phyloP scores from a whole-genome alignment of 2,888 invertebrate species.

The Cheilosia vulpina region DNA sequence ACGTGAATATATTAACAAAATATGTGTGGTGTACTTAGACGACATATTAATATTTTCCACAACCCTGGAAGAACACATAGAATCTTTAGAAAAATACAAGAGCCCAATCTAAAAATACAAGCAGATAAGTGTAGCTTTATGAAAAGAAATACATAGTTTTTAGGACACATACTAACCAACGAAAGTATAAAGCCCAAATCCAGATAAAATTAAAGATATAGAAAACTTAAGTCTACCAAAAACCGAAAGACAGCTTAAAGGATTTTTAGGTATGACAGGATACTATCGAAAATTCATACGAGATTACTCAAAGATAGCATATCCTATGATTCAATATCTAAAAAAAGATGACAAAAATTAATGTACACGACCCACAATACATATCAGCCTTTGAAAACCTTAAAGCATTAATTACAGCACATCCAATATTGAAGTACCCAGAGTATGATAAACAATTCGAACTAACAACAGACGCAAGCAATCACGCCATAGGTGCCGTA shows the following conservation, averaged over 20 bases:
- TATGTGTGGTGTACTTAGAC: too few species aligned
- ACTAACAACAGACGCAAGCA: slow-evolving; percentile 10
- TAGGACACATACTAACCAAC: too few species aligned
- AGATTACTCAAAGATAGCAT: neutral
- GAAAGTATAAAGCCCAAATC: too few species aligned
- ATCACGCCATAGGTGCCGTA: neutral
- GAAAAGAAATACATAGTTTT: too few species aligned
- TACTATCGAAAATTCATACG: neutral
- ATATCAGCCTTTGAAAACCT: slow-evolving; percentile 17
- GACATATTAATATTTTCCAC: too few species aligned
- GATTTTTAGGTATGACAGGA: neutral
- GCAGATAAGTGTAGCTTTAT: too few species aligned
- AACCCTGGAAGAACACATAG: too few species aligned
- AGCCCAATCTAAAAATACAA: too few species aligned
- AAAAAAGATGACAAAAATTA: neutral
- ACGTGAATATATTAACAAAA: too few species aligned
- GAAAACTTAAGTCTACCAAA: neutral
- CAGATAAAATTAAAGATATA: too few species aligned
- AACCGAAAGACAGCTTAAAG: too few species aligned
- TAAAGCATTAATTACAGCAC: slow-evolving; percentile 13
- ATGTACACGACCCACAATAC: slow-evolving; percentile 1
- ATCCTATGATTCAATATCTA: neutral
- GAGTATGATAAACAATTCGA: slow-evolving; percentile 43
- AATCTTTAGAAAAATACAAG: too few species aligned
- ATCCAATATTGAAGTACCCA: slow-evolving; percentile 44